Evolutionary conservation across 2,113 vertebrate species (phyloP).

Genomic region (Thinocorus orbignyianus): DNA sequence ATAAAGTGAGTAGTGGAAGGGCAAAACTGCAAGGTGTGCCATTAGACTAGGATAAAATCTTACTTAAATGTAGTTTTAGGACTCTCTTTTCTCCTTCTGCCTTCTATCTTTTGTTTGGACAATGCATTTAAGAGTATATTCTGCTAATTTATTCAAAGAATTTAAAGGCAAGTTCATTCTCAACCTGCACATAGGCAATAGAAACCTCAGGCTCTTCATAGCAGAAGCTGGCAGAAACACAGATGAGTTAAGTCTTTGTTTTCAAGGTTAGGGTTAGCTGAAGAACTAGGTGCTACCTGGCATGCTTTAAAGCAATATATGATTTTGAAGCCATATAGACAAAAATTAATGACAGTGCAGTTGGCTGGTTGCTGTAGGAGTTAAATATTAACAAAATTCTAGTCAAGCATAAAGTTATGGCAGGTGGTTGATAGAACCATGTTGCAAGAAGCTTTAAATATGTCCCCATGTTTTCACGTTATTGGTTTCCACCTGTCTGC

Average conservation of each 20-base stretch:
- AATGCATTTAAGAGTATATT: background rate
- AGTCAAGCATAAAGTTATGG: background rate
- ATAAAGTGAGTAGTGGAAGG: background rate
- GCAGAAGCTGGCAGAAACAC: background rate
- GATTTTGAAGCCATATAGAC: background rate
- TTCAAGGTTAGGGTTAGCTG: background rate
- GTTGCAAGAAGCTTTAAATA: background rate
- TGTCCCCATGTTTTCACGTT: background rate
- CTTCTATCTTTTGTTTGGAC: background rate
- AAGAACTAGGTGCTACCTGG: no score
- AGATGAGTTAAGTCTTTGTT: background rate
- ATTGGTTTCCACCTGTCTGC: background rate
- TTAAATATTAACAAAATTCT: background rate
- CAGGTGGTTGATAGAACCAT: accelerated
- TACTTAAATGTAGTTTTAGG: background rate
- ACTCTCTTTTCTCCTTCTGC: background rate
- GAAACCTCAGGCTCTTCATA: background rate
- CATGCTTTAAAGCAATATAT: background rate
- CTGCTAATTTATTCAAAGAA: background rate
- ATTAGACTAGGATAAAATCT: background rate
- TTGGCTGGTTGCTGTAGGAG: background rate
- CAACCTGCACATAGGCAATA: background rate
- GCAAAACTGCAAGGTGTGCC: background rate
- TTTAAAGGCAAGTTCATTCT: background rate
- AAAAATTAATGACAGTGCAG: background rate